Evolutionary conservation across 2,888 invertebrate species (phyloP).

Genomic region (Cryptophagus acutangulus): DNA sequence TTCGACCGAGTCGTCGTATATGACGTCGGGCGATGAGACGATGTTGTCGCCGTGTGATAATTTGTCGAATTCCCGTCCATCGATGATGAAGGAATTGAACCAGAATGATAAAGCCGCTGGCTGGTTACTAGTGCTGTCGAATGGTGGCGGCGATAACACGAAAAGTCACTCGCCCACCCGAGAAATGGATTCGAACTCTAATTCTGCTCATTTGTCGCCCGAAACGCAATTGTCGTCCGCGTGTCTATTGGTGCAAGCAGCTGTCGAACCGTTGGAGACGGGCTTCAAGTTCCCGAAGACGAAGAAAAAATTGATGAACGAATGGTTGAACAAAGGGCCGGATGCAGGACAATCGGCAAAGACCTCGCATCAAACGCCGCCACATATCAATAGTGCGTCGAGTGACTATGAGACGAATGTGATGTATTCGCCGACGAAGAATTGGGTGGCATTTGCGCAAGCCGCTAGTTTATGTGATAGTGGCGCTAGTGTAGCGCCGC

Average conservation of each 20-base stretch:
- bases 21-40: conserved; percentile 72
- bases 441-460: conserved; percentile 60
- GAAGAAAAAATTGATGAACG: conserved; percentile 84
- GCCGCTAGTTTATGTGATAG: conserved; percentile 51
- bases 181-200: conserved; percentile 48
- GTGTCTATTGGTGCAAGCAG: conserved; percentile 76
- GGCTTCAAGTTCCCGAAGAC: conserved; percentile 91
- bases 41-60: conserved; percentile 53
- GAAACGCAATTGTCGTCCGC: conserved; percentile 68
- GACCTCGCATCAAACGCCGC: conserved; percentile 36
- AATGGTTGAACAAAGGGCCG: conserved; percentile 80
- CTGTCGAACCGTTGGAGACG: conserved; percentile 71
- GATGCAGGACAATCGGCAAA: conserved; percentile 33
- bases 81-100: conserved; percentile 17
- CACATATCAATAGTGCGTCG: conserved; percentile 35
- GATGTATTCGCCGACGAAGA: conserved; percentile 48
- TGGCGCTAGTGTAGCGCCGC: conserved; percentile 42
- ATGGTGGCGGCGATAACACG: conserved; percentile 40
- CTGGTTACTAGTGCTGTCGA: conserved; percentile 55
- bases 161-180: conserved; percentile 30
- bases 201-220: conserved; percentile 54
- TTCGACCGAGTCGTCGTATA: conserved; percentile 72
- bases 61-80: conserved; percentile 13
- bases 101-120: conserved; percentile 51
- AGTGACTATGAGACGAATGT: conserved; percentile 26